Evolutionary conservation across 2,797 vertebrate genomes (phyloP).

Genomic region (Coregonus suidteri): DNA sequence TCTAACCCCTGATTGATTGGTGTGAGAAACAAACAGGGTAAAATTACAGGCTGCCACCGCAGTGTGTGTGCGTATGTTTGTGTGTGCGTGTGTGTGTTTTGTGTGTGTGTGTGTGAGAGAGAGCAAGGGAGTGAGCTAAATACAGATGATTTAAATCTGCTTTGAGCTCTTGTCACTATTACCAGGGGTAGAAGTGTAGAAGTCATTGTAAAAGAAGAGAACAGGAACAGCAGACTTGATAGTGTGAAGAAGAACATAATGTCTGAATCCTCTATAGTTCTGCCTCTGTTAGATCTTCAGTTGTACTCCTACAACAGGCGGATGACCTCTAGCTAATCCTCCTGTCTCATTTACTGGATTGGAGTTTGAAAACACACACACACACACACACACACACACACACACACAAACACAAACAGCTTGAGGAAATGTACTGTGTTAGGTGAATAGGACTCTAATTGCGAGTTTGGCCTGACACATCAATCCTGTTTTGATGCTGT

Average conservation of each 20-base stretch:
- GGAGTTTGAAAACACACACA: slow-evolving; percentile 49
- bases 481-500: slow-evolving; percentile 21
- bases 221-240: slow-evolving; percentile 17
- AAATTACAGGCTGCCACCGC: neutral
- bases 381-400: no score
- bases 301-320: slow-evolving; percentile 69
- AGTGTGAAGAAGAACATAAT: slow-evolving; percentile 39
- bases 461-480: slow-evolving; percentile 17
- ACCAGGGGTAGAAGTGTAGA: slow-evolving; percentile 27
- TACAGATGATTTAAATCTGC: slow-evolving; percentile 12
- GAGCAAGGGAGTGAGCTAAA: neutral
- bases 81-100: slow-evolving; percentile 18
- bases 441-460: slow-evolving; percentile 39
- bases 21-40: neutral
- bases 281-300: slow-evolving; percentile 68
- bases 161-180: slow-evolving; percentile 25
- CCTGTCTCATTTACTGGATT: slow-evolving; percentile 67
- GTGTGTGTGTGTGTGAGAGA: neutral
- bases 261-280: slow-evolving; percentile 59
- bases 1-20: neutral
- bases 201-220: slow-evolving; percentile 53
- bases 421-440: slow-evolving; percentile 19
- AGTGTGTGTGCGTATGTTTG: neutral
- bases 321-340: slow-evolving; percentile 68
- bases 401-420: no score